phyloP scores from a whole-genome alignment of 1,140 invertebrate genomes.

The Bacillus rossius region DNA sequence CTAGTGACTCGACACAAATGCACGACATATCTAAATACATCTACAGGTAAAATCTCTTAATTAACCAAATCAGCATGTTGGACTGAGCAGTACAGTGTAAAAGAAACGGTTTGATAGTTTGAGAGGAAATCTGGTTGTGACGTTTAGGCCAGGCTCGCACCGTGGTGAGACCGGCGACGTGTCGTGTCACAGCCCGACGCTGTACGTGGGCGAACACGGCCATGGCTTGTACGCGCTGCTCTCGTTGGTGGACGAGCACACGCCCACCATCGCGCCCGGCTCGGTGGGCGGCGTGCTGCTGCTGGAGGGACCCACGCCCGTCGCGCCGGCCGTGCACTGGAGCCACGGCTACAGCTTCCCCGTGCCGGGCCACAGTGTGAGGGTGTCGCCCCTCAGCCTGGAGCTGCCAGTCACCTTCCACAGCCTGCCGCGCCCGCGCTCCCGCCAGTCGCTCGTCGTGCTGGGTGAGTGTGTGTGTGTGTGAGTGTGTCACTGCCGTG shows the following conservation, averaged over 20 bases:
- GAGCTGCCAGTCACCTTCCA: constrained; percentile 9
- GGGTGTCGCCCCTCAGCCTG: neutral
- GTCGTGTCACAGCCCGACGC: constrained; percentile 67
- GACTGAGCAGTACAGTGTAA: too few species aligned
- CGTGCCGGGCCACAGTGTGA: constrained; percentile 8
- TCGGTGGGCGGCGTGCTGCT: constrained; percentile 48
- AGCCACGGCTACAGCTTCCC: neutral
- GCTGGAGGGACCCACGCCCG: constrained; percentile 56
- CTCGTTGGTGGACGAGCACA: constrained; percentile 82
- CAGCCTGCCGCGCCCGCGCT: neutral
- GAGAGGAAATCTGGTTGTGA: too few species aligned
- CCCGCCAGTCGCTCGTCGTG: neutral
- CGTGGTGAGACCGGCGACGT: too few species aligned
- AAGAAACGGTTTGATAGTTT: too few species aligned
- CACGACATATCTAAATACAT: too few species aligned
- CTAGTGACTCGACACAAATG: too few species aligned
- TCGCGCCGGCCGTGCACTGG: neutral
- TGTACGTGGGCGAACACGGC: constrained; percentile 89
- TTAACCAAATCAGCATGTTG: too few species aligned
- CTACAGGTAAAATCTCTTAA: too few species aligned
- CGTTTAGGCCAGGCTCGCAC: too few species aligned
- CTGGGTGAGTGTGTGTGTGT: neutral
- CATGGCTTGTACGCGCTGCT: constrained; percentile 88
- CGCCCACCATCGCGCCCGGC: constrained; percentile 58
- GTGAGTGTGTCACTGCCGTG: too few species aligned